phyloP scores from a whole-genome alignment of 2,113 vertebrate genomes.

The Nesogale talazaci region DNA sequence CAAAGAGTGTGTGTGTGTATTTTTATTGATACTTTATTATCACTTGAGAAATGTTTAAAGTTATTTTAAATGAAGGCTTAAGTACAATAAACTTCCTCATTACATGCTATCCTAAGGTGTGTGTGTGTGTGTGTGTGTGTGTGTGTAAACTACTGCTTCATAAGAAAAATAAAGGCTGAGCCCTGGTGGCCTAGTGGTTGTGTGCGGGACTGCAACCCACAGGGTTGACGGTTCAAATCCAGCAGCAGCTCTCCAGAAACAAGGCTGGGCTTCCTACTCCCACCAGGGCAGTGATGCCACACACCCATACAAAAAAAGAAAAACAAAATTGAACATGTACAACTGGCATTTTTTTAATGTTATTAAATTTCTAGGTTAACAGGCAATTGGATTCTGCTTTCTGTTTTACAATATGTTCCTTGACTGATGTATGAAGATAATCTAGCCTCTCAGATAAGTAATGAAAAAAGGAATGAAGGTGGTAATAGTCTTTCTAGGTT shows the following conservation, averaged over 20 bases:
- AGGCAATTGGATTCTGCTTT: not conserved
- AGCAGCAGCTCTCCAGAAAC: too few species aligned
- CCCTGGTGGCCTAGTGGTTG: too few species aligned
- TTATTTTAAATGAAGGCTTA: constrained; percentile 27
- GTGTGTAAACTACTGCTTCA: too few species aligned
- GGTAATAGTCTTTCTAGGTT: not conserved
- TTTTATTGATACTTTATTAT: not conserved
- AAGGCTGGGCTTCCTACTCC: too few species aligned
- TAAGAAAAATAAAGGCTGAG: too few species aligned
- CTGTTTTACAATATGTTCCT: not conserved
- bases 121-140: too few species aligned
- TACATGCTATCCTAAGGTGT: not conserved
- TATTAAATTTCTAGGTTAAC: not conserved
- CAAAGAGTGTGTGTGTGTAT: not conserved
- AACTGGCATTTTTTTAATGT: too few species aligned
- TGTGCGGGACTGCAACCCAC: too few species aligned
- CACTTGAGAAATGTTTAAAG: not conserved
- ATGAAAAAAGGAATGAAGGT: too few species aligned
- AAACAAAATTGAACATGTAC: not conserved
- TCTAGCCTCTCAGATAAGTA: not conserved
- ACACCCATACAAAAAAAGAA: too few species aligned
- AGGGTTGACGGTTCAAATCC: too few species aligned
- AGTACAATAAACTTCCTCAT: not conserved
- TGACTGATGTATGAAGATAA: not conserved
- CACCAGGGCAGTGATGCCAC: too few species aligned